Conservation (phyloP, 2,797 vertebrate species). For the Sebastes hubbsi region DNA sequence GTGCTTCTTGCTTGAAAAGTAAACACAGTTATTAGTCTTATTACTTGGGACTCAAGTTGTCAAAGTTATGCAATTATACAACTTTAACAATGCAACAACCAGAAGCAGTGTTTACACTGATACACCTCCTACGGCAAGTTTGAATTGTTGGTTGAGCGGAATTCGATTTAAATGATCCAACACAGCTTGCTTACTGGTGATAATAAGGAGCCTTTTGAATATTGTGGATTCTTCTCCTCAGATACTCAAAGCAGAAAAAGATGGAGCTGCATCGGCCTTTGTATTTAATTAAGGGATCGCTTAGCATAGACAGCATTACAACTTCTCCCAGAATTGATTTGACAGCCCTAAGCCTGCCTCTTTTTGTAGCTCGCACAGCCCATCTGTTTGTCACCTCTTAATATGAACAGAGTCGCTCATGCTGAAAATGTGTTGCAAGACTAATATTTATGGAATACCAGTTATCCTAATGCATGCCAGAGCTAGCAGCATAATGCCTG, state of each 20-base stretch:
- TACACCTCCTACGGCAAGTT: conserved; percentile 12
- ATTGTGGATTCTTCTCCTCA: conserved; percentile 21
- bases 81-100: conserved; percentile 23
- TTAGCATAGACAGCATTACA: conserved; percentile 53
- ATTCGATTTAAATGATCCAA: conserved; percentile 39
- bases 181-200: conserved; percentile 35
- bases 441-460: conserved; percentile 75
- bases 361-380: conserved; percentile 46
- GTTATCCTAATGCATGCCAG: conserved; percentile 65
- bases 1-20: neutral
- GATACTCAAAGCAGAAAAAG: conserved; percentile 29
- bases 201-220: conserved; percentile 38
- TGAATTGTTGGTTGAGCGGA: conserved; percentile 6
- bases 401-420: conserved; percentile 71
- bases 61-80: neutral
- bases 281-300: conserved; percentile 57
- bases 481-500: conserved; percentile 50
- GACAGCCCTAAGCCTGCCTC: conserved; percentile 56
- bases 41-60: neutral
- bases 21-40: neutral
- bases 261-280: conserved; percentile 40
- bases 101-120: conserved; percentile 1
- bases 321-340: conserved; percentile 52
- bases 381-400: conserved; percentile 72
- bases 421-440: conserved; percentile 73